Base-by-base conservation (phyloP, 2,113 vertebrate species). In the Microcebus jonahi region DNA sequence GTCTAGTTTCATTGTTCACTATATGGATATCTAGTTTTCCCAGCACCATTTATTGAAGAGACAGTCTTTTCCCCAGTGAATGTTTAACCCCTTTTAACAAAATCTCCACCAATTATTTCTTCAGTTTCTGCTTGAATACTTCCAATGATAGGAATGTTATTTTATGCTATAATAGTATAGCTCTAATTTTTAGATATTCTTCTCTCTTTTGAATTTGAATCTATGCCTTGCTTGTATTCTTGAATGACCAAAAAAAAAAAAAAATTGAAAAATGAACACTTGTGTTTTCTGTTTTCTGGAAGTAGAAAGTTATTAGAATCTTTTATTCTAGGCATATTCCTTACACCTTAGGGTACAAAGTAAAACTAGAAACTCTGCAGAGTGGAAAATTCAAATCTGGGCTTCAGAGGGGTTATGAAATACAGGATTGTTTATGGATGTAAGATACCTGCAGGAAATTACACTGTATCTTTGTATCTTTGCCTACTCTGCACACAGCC, bases 141-240 rank as follows among this genome's bases (percentile, higher is more conserved):
- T 50, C 9, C 12, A 63, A 42, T 45, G 21, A 61, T 73, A 59
- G 68, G 31, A 11, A 48, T 59, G 71, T 21, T 34, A 29, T 55
- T 96, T 97, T 48, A 83, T 83, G 27, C 11, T 82, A 13, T 89
- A 71, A 77, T 48, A 70, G 17, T 73, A 50, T 53, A 65, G 57
- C 23, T 90, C 25, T 82, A 67, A 14, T 75, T 75, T 11, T 65
- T 57, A 71, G 59, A 31, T 12, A 91, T 57, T 95, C 13, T 86
- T 94, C 17, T 94, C 97, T 39, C 39, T 83, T 88, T 95, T 83
- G 42, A 91, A 8, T 57, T 76, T 39, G 31, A 83, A 55, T 95
- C 9, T 88, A 11, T 45, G n/a, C 9, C 8, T 76, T 88, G 34
- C 5, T 88, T 76, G 34, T 91, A 36, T 59, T 83, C 75, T 42